A percentile compares a stretch with the other conserved stretches of the same genome.
Evolutionary conservation across 1,140 invertebrate species (phyloP).

Genomic region (Protaetia brevitarsis): DNA sequence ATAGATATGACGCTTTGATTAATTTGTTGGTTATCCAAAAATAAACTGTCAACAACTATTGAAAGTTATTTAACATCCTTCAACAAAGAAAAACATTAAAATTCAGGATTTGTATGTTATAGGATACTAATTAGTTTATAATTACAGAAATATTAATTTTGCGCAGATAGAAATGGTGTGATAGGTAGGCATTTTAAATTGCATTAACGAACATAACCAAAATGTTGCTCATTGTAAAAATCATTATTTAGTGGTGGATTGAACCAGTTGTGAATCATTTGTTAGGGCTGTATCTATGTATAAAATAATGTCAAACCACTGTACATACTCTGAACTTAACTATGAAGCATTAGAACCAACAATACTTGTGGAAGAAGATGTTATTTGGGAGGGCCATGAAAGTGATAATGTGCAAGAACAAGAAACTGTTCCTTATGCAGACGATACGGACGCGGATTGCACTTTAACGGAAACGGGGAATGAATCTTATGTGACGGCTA

Average conservation of each 20-base stretch:
- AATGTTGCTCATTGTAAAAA: background rate
- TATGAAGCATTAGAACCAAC: slow-evolving; percentile 3
- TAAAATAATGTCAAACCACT: slow-evolving; percentile 19
- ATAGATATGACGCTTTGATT: slow-evolving; percentile 15
- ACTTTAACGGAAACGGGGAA: slow-evolving; percentile 33
- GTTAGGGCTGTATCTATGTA: slow-evolving; percentile 14
- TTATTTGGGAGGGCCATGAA: slow-evolving; percentile 23
- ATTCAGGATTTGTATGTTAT: background rate
- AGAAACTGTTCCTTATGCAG: background rate
- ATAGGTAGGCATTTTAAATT: background rate
- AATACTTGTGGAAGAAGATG: slow-evolving; percentile 24
- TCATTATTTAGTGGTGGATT: background rate
- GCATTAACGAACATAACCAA: slow-evolving; percentile 5
- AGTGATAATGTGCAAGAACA: slow-evolving; percentile 25
- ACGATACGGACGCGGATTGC: slow-evolving; percentile 20
- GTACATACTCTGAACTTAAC: slow-evolving; percentile 10
- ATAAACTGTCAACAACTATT: slow-evolving; percentile 15
- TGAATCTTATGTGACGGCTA: slow-evolving; percentile 37
- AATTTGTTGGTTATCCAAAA: slow-evolving; percentile 17
- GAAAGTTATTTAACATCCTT: slow-evolving; percentile 3
- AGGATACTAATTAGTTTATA: background rate
- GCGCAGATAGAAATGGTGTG: background rate
- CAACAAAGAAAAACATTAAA: background rate
- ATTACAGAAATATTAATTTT: background rate
- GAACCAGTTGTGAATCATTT: background rate